Conservation (phyloP, 2,797 vertebrate species). For the Sebastes diaconus region DNA sequence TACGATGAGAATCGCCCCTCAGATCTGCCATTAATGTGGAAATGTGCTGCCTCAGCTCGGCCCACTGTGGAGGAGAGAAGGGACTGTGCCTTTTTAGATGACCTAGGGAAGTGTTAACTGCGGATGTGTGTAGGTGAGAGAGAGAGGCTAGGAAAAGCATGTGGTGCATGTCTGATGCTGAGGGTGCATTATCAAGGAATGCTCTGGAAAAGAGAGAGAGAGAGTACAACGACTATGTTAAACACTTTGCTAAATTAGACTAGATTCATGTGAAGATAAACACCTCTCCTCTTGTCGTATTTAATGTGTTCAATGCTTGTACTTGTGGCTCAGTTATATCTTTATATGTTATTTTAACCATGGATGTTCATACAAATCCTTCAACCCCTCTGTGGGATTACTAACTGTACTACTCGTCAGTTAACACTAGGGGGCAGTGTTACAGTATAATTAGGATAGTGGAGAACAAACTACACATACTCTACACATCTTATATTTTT, state of each 20-base stretch:
- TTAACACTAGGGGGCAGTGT: constrained; percentile 47
- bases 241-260: neutral
- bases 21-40: constrained; percentile 29
- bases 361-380: neutral
- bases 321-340: neutral
- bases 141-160: neutral
- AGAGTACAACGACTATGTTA: neutral
- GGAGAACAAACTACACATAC: neutral
- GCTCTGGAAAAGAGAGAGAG: neutral
- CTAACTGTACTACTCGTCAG: neutral
- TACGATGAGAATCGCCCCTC: neutral
- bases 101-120: constrained; percentile 12
- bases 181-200: constrained; percentile 8
- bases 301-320: neutral
- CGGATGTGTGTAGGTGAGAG: neutral
- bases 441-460: neutral
- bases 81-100: constrained; percentile 28
- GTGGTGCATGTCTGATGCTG: constrained; percentile 15
- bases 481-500: neutral
- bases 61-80: constrained; percentile 5
- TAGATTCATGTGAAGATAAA: neutral
- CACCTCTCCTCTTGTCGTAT: neutral
- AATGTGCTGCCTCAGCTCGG: constrained; percentile 53
- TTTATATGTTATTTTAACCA: neutral
- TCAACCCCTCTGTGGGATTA: neutral